These are phyloP conservation scores for Penaeus chinensis DNA, from an alignment of 1,140 invertebrate species.

Conservation along the genomic window DNA sequence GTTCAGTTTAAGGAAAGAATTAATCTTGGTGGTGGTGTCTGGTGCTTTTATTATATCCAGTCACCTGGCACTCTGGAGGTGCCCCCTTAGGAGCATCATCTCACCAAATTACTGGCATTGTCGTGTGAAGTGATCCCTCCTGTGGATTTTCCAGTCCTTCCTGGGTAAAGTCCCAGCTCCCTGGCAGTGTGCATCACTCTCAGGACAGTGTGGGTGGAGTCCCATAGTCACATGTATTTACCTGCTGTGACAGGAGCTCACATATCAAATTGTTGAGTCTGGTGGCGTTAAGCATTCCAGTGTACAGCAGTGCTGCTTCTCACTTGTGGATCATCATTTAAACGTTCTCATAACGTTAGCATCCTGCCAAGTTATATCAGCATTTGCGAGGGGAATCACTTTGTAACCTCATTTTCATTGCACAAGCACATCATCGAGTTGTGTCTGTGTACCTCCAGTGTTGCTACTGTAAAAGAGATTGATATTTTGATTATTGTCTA, in stretches of 20 bases:
- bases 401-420: conserved; percentile 44
- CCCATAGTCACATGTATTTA: conserved; percentile 9
- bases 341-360: conserved; percentile 44
- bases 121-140: conserved; percentile 23
- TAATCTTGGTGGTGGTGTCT: too few relatives aligned
- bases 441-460: conserved; percentile 51
- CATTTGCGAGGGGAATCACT: conserved; percentile 45
- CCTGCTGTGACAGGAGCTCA: conserved; percentile 54
- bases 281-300: conserved; percentile 58
- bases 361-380: conserved; percentile 57
- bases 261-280: conserved; percentile 55
- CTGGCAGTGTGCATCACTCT: conserved; percentile 35
- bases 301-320: conserved; percentile 48
- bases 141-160: conserved; percentile 37
- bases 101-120: too few relatives aligned
- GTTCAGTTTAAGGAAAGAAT: too few relatives aligned
- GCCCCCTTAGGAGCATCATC: conserved; percentile 28
- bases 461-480: conserved; percentile 49
- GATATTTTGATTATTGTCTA: conserved; percentile 50
- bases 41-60: too few relatives aligned
- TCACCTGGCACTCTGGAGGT: not conserved
- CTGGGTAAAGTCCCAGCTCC: conserved; percentile 26
- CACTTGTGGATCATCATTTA: conserved; percentile 42
- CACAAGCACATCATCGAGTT: conserved; percentile 55
- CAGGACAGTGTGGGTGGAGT: conserved; percentile 25